These are phyloP conservation scores for Conchocele bisecta DNA, from an alignment of 2,888 invertebrate genomes.

Conservation along the genomic window DNA sequence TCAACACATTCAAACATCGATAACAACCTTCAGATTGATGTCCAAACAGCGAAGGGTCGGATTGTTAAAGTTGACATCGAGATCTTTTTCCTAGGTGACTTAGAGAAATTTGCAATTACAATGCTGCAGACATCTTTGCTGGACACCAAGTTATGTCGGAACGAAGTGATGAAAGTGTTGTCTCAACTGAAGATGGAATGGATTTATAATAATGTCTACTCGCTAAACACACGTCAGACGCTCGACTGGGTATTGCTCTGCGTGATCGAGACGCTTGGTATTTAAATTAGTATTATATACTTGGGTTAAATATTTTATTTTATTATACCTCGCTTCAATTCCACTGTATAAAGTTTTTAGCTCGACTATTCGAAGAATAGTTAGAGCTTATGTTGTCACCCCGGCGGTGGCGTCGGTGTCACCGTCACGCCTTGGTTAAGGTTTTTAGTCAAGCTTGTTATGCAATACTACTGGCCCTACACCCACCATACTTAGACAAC, in stretches of 20 bases:
- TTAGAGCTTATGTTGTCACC: too few relatives aligned
- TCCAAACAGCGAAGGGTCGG: constrained; percentile 56
- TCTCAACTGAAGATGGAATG: constrained; percentile 48
- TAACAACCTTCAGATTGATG: constrained; percentile 34
- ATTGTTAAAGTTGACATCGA: constrained; percentile 50
- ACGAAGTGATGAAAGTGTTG: constrained; percentile 16
- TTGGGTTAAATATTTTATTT: too few relatives aligned
- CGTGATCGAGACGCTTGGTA: constrained; percentile 41
- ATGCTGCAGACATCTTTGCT: constrained; percentile 23
- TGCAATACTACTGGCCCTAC: too few relatives aligned
- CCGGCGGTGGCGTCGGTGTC: too few relatives aligned
- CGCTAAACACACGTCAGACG: constrained; percentile 28
- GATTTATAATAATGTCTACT: constrained; percentile 39
- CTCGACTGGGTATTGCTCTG: constrained; percentile 52
- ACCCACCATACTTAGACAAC: too few relatives aligned
- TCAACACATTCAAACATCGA: constrained; percentile 6
- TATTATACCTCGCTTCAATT: too few relatives aligned
- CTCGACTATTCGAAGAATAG: too few relatives aligned
- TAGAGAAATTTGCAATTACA: constrained; percentile 15
- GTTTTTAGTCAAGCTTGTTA: too few relatives aligned
- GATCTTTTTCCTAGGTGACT: neutral
- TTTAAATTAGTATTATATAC: too few relatives aligned
- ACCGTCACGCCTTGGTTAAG: too few relatives aligned
- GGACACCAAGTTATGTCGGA: constrained; percentile 6
- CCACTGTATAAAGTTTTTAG: too few relatives aligned